These are phyloP conservation scores for Meteorus sp. DNA, from an alignment of 1,140 invertebrate genomes.

Conservation along the genomic window DNA sequence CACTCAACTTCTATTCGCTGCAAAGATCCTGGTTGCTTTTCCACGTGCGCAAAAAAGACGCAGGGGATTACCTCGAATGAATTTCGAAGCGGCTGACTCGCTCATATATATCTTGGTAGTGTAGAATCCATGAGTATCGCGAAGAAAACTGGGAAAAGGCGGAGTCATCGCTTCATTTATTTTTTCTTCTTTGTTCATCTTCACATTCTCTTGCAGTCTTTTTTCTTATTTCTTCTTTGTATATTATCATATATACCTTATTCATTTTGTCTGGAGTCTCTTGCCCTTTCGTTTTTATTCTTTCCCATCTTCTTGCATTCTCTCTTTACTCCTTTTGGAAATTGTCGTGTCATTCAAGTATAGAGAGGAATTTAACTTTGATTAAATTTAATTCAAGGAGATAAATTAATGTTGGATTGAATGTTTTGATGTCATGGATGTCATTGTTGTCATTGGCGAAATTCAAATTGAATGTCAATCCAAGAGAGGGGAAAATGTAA, in stretches of 20 bases:
- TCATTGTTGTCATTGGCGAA: no score
- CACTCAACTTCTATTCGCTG: background rate
- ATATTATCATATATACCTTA: no score
- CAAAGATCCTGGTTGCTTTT: conserved; percentile 6
- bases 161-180: conserved; percentile 11
- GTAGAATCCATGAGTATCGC: background rate
- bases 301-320: background rate
- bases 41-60: conserved; percentile 4
- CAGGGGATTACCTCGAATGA: conserved; percentile 18
- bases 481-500: no score
- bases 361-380: conserved; percentile 5
- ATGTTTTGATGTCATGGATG: no score
- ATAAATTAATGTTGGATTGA: conserved; percentile 8
- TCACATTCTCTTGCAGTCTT: no score
- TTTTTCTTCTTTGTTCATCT: background rate
- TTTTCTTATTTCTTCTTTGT: no score
- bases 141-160: conserved; percentile 18
- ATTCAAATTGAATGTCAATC: no score
- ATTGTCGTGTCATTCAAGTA: conserved; percentile 4
- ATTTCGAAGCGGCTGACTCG: background rate
- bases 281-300: background rate
- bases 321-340: no score
- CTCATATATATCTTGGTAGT: background rate
- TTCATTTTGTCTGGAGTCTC: no score
- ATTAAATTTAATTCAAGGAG: conserved; percentile 10